Conservation (phyloP, 2,113 vertebrate species). For the Corythornis cristatus region DNA sequence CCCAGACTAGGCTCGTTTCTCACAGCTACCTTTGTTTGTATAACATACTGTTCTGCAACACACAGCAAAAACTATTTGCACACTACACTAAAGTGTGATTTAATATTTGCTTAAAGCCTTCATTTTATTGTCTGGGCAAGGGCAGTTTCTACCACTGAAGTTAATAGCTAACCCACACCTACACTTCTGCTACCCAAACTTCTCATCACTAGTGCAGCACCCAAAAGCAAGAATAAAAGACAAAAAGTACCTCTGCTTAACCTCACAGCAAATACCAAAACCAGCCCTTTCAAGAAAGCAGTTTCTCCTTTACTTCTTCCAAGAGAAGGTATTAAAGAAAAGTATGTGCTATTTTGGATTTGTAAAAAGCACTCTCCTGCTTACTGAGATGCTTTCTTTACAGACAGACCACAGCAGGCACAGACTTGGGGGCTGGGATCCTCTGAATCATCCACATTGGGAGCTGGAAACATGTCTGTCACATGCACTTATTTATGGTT, state of each 20-base stretch:
- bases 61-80: constrained; percentile 61
- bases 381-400: background rate
- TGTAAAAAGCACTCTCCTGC: background rate
- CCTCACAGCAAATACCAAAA: background rate
- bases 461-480: constrained; percentile 53
- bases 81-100: constrained; percentile 8
- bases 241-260: background rate
- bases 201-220: background rate
- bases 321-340: background rate
- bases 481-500: constrained; percentile 51
- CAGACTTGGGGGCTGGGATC: constrained; percentile 18
- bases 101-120: constrained; percentile 68
- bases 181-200: constrained; percentile 7
- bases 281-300: background rate
- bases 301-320: background rate
- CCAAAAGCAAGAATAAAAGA: background rate
- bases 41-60: constrained; percentile 58
- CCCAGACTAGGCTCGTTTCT: background rate
- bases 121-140: constrained; percentile 59
- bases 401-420: background rate
- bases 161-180: constrained; percentile 60
- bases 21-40: constrained; percentile 54
- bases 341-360: fast-evolving
- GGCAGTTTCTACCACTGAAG: constrained; percentile 44
- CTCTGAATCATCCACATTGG: constrained; percentile 32